Conservation (phyloP, 2,113 vertebrate genomes). For the Heterotis niloticus region DNA sequence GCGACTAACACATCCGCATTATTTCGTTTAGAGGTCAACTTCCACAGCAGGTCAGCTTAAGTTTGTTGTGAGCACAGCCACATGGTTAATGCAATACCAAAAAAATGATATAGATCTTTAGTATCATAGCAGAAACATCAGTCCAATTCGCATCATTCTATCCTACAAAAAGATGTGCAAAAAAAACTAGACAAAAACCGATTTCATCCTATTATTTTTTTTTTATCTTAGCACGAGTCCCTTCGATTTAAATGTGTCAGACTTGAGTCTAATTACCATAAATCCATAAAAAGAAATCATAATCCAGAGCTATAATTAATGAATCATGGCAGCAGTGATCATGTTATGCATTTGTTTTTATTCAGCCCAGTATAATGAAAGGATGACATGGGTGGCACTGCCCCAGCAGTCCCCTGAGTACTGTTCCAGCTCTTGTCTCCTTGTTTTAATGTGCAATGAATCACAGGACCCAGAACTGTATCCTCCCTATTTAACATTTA, state of each 20-base stretch:
- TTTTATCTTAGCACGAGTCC: background rate
- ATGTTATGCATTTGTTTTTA: background rate
- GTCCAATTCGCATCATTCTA: background rate
- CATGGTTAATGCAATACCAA: background rate
- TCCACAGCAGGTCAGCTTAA: background rate
- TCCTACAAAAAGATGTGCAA: background rate
- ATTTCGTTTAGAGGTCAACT: background rate
- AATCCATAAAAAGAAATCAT: conserved; percentile 4
- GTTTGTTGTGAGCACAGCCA: background rate
- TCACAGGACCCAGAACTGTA: background rate
- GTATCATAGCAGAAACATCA: background rate
- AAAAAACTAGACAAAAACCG: background rate
- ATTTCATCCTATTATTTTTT: background rate
- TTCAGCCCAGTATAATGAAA: background rate
- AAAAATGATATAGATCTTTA: background rate
- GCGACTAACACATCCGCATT: background rate
- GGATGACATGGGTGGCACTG: background rate
- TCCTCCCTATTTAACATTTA: background rate
- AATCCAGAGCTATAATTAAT: conserved; percentile 4
- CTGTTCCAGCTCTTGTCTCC: background rate
- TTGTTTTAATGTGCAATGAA: background rate
- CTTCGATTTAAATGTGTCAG: background rate
- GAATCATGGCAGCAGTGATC: conserved; percentile 3
- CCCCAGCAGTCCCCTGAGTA: no score
- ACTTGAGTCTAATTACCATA: background rate